Evolutionary conservation across 2,888 invertebrate genomes (phyloP), one percentile per base, ranked within the genome.

Genomic region (Apotomis capreana): DNA sequence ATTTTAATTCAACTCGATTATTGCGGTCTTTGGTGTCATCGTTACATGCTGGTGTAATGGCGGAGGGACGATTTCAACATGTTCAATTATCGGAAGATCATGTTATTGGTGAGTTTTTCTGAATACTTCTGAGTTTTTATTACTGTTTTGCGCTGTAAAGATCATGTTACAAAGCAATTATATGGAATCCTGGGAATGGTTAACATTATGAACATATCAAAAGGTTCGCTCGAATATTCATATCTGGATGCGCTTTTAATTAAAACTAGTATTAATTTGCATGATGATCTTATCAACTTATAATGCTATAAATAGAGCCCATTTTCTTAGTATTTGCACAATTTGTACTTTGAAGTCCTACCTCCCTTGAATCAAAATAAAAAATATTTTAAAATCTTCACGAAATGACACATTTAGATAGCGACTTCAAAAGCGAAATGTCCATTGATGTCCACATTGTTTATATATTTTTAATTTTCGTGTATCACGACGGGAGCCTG

Each of bases 401-500:
- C 26, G 26, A 26, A 26, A 26, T 26, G 26, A 26, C 26, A 26
- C 26, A 26, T 26, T 0, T 26, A 26, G 26, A 26, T 26, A 40
- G 6, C 40, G 6, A 40, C 0, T 40, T 40, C 6, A 40, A 40
- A 40, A 9, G 49, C 9, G 0, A 40, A 77, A 78, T 77, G 76
- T n/a, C n/a, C n/a, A n/a, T n/a, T n/a, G n/a, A n/a, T n/a, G n/a
- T 76, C 75, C 79, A 83, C 80, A 80, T 81, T 80, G 77, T 84
- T 85, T 84, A 83, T 83, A 83, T 87, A 81, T 81, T 82, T 79
- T 83, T 82, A 82, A 82, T 80, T 82, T 86, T 86, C 82, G 81
- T 87, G 83, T 82, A 80, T 81, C 89, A 75, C 91, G 79, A 84
- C 90, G 88, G 90, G 91, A 88, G 88, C 85, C 86, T 83, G 81